Evolutionary conservation across 1,140 invertebrate genomes (phyloP).

Genomic region (Trichonephila clavata): DNA sequence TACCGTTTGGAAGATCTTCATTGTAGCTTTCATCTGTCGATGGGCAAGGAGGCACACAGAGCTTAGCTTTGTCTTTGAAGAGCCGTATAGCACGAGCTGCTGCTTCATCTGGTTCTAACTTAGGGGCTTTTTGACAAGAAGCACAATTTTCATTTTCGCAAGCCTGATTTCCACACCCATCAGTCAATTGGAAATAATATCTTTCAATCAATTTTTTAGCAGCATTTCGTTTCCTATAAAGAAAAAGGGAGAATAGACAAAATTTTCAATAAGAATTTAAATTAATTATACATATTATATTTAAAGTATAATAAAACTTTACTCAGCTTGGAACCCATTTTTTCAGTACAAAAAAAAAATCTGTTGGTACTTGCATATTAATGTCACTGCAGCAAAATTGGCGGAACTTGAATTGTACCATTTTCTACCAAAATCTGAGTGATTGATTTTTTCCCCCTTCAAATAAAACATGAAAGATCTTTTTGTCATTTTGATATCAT

Average conservation of each 20-base stretch:
- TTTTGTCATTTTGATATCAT: too few relatives aligned
- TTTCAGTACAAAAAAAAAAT: too few relatives aligned
- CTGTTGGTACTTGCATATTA: too few relatives aligned
- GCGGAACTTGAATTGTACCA: too few relatives aligned
- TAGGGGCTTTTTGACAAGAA: slow-evolving; percentile 91
- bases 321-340: too few relatives aligned
- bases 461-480: too few relatives aligned
- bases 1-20: slow-evolving; percentile 59
- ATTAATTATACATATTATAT: background rate
- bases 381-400: too few relatives aligned
- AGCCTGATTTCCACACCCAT: slow-evolving; percentile 92
- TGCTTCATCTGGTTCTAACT: slow-evolving; percentile 91
- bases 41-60: slow-evolving; percentile 86
- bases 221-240: slow-evolving; percentile 88
- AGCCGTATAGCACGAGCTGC: slow-evolving; percentile 92
- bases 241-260: background rate
- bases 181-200: slow-evolving; percentile 94
- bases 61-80: slow-evolving; percentile 90
- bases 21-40: slow-evolving; percentile 18
- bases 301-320: background rate
- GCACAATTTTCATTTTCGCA: slow-evolving; percentile 93
- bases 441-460: too few relatives aligned
- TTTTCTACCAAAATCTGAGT: too few relatives aligned
- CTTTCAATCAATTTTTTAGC: slow-evolving; percentile 93
- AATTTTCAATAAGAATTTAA: background rate